Conservation (phyloP, 2,888 invertebrate species). For the Andricus quercusramuli region DNA sequence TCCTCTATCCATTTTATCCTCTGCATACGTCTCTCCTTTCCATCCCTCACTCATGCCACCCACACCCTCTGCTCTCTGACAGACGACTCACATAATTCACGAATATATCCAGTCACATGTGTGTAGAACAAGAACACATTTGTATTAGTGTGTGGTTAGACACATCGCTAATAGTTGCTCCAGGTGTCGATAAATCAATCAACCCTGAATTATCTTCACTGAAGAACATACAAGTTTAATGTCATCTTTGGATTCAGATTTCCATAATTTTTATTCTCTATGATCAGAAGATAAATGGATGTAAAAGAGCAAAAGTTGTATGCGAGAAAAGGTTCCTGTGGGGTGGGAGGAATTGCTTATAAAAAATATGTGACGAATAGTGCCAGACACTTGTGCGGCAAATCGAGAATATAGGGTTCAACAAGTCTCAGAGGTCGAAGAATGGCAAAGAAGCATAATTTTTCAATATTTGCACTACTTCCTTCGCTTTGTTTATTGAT, state of each 20-base stretch:
- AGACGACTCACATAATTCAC: conserved; percentile 35
- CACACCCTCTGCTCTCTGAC: conserved; percentile 35
- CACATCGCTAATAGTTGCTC: conserved; percentile 33
- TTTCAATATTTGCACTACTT: too few species aligned
- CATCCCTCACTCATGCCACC: conserved; percentile 37
- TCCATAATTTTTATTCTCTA: too few species aligned
- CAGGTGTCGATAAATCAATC: conserved; percentile 57
- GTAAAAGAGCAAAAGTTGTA: too few species aligned
- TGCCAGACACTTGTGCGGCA: too few species aligned
- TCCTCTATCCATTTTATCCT: conserved; percentile 28
- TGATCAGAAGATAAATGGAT: too few species aligned
- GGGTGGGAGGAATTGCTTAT: too few species aligned
- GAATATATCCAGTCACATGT: conserved; percentile 31
- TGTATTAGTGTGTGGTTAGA: conserved; percentile 7
- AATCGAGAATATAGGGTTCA: too few species aligned
- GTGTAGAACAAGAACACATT: conserved; percentile 24
- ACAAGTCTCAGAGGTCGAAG: too few species aligned
- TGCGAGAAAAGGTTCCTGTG: too few species aligned
- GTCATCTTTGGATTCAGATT: neutral
- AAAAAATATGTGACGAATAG: too few species aligned
- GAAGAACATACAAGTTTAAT: neutral
- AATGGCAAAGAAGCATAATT: too few species aligned
- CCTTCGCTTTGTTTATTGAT: too few species aligned
- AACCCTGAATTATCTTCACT: neutral
- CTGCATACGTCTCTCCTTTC: conserved; percentile 24